phyloP scores from a whole-genome alignment of 2,113 vertebrate species.

The Eulacestoma nigropectus region DNA sequence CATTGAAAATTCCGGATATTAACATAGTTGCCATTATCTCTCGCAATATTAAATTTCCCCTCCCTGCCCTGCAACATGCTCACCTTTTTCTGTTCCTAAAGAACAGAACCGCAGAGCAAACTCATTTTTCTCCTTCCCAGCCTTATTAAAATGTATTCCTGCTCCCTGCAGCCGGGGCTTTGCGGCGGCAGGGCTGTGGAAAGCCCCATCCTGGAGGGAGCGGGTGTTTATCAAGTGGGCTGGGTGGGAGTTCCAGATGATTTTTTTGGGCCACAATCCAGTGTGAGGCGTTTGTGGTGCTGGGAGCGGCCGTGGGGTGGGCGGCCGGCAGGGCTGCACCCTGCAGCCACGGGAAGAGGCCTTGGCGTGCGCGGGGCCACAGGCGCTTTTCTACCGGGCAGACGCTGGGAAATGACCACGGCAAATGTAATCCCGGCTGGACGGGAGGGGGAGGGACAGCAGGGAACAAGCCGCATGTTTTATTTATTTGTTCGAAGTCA shows the following conservation, averaged over 20 bases:
- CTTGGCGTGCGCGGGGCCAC: conserved; percentile 47
- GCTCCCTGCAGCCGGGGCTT: background rate
- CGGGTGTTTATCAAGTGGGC: conserved; percentile 52
- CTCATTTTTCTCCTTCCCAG: conserved; percentile 62
- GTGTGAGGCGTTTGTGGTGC: conserved; percentile 38
- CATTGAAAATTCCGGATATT: conserved; percentile 85
- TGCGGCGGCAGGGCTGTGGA: conserved; percentile 26
- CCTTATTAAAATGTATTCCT: conserved; percentile 73
- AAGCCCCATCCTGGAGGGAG: conserved; percentile 43
- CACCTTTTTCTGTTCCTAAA: conserved; percentile 75
- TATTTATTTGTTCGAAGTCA: conserved; percentile 80
- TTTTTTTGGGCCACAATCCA: conserved; percentile 12
- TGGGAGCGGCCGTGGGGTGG: conserved; percentile 50
- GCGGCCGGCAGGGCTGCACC: conserved; percentile 65
- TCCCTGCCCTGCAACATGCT: conserved; percentile 63
- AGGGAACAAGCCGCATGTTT: conserved; percentile 71
- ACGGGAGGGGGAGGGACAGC: conserved; percentile 21
- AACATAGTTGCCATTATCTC: conserved; percentile 83
- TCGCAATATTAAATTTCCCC: conserved; percentile 76
- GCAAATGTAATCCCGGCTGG: conserved; percentile 74
- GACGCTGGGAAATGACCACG: conserved; percentile 78
- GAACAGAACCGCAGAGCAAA: conserved; percentile 71
- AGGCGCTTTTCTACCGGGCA: conserved; percentile 52
- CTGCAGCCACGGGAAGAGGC: conserved; percentile 65
- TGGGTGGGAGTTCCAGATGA: background rate